Percentiles rank a stretch among this genome's conserved stretches.
Evolutionary conservation across 2,888 invertebrate species (phyloP).

Genomic region (Sycophila texana): DNA sequence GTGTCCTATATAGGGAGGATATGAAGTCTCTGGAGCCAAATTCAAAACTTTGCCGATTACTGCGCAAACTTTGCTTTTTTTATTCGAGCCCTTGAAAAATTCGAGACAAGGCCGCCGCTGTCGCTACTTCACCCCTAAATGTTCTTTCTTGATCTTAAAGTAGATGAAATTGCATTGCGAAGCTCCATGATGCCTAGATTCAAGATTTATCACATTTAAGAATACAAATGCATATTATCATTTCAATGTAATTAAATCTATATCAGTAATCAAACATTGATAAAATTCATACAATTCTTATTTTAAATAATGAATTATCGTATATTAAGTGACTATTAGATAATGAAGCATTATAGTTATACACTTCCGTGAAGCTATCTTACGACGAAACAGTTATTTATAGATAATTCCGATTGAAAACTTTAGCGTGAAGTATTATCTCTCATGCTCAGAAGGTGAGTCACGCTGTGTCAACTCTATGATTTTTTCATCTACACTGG

Average conservation of each 20-base stretch:
- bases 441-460: too few species aligned
- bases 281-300: too few species aligned
- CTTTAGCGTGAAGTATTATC: too few species aligned
- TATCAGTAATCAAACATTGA: too few species aligned
- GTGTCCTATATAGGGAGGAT: slow-evolving; percentile 58
- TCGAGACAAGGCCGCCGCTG: slow-evolving; percentile 49
- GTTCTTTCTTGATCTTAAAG: slow-evolving; percentile 53
- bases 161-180: slow-evolving; percentile 58
- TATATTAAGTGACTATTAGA: too few species aligned
- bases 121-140: slow-evolving; percentile 45
- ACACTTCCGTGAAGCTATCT: too few species aligned
- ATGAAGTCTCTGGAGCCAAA: slow-evolving; percentile 57
- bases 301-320: too few species aligned
- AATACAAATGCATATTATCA: neutral
- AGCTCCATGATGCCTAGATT: slow-evolving; percentile 55
- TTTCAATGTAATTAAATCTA: neutral
- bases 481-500: too few species aligned
- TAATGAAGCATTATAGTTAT: too few species aligned
- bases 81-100: slow-evolving; percentile 48
- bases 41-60: slow-evolving; percentile 54
- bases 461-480: too few species aligned
- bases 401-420: too few species aligned
- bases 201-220: slow-evolving; percentile 27
- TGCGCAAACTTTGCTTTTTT: slow-evolving; percentile 50
- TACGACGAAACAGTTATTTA: too few species aligned